A percentile compares a stretch with the other conserved stretches of the same genome.
These are phyloP conservation scores for Equus quagga DNA, from an alignment of 2,113 vertebrate species.

Conservation along the genomic window DNA sequence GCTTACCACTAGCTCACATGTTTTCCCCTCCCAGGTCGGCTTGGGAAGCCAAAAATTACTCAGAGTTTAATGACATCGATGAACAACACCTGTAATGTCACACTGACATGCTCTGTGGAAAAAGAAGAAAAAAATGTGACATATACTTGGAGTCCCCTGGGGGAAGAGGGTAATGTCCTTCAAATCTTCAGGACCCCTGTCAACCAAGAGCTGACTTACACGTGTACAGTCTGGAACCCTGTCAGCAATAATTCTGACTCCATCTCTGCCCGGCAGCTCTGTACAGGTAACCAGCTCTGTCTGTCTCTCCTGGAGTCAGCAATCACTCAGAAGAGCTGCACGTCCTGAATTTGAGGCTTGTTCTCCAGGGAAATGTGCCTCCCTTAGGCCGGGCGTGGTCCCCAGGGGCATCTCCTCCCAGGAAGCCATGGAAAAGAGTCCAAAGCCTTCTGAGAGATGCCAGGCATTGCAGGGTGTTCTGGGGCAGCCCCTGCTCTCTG, in stretches of 20 bases:
- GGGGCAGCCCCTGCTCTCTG: not conserved
- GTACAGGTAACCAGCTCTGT: constrained; percentile 55
- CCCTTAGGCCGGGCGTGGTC: not conserved
- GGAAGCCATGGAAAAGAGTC: not conserved
- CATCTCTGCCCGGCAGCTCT: constrained; percentile 53
- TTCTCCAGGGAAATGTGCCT: not conserved
- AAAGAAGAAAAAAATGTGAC: constrained; percentile 67
- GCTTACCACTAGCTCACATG: not conserved
- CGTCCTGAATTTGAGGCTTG: not conserved
- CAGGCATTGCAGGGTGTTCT: not conserved
- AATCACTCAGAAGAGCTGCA: not conserved
- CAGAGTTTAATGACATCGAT: not conserved
- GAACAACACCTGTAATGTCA: constrained; percentile 79
- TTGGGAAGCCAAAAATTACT: constrained; percentile 72
- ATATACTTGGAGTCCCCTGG: constrained; percentile 70
- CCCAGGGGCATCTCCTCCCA: not conserved
- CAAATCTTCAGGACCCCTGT: constrained; percentile 35
- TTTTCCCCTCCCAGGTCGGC: constrained; percentile 50
- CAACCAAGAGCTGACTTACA: constrained; percentile 48
- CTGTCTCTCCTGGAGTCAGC: not conserved
- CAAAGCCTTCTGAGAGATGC: not conserved
- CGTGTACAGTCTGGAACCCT: constrained; percentile 70
- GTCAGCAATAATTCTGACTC: constrained; percentile 73
- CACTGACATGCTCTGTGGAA: constrained; percentile 69
- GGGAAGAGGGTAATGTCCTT: constrained; percentile 33